Evolutionary conservation across 2,888 invertebrate species (phyloP).

Genomic region (Agonopterix subpropinquella): DNA sequence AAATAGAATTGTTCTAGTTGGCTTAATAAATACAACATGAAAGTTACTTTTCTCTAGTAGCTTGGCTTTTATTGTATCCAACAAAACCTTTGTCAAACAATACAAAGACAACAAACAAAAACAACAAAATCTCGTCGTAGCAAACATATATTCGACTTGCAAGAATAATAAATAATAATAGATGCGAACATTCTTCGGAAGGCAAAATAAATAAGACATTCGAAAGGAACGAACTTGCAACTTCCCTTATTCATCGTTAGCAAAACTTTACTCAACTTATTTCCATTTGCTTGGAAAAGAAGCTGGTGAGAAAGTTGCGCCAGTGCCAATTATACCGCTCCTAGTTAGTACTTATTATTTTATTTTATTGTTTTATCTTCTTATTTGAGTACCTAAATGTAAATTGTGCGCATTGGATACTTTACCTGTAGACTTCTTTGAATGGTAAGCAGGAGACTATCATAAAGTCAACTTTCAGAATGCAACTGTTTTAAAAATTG

Average conservation of each 20-base stretch:
- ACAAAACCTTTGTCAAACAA: too few relatives aligned
- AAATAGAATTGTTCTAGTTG: too few relatives aligned
- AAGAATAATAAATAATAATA: slow-evolving; percentile 16
- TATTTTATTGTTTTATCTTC: neutral
- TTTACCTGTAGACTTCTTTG: too few relatives aligned
- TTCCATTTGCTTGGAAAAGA: slow-evolving; percentile 29
- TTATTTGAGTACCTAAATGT: too few relatives aligned
- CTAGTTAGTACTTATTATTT: slow-evolving; percentile 14
- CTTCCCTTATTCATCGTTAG: slow-evolving; percentile 35
- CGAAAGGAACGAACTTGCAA: slow-evolving; percentile 14
- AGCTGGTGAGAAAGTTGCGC: slow-evolving; percentile 25
- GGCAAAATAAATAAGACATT: slow-evolving; percentile 10
- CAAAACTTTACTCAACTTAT: slow-evolving; percentile 35
- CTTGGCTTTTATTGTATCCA: too few relatives aligned
- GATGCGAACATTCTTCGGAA: slow-evolving; percentile 19
- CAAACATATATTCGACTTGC: slow-evolving; percentile 19
- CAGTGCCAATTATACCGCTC: slow-evolving; percentile 27
- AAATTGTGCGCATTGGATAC: too few relatives aligned
- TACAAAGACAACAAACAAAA: slow-evolving; percentile 1
- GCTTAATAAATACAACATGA: too few relatives aligned
- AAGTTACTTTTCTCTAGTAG: too few relatives aligned
- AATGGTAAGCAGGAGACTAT: too few relatives aligned
- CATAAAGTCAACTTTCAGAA: too few relatives aligned
- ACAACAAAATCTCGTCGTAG: slow-evolving; percentile 12
- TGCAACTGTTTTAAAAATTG: too few relatives aligned